These are phyloP conservation scores for Rana temporaria DNA, from an alignment of 2,113 vertebrate species.

Conservation along the genomic window DNA sequence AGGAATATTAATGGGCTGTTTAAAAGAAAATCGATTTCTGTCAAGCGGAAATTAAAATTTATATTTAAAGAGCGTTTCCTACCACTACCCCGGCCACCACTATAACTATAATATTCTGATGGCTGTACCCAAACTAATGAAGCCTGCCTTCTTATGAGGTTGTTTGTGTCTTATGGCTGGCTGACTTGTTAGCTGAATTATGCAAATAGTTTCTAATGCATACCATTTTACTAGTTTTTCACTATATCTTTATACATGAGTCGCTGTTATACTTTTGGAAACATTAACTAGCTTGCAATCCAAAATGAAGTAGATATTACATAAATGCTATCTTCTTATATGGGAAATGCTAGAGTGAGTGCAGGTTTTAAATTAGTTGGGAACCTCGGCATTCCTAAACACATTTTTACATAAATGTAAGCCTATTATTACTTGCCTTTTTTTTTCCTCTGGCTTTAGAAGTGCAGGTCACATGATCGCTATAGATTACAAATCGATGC, in stretches of 20 bases:
- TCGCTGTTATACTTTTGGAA: not conserved
- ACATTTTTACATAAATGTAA: no score
- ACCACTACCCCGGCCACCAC: not conserved
- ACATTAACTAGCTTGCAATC: not conserved
- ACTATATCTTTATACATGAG: conserved; percentile 27
- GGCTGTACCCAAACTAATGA: conserved; percentile 38
- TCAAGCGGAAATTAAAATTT: conserved; percentile 21
- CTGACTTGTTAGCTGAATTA: conserved; percentile 44
- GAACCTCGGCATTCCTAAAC: no score
- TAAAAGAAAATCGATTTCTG: conserved; percentile 22
- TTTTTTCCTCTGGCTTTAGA: no score
- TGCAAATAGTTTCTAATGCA: conserved; percentile 37
- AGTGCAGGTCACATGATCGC: no score
- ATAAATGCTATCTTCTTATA: not conserved
- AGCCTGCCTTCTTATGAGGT: conserved; percentile 37
- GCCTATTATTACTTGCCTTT: no score
- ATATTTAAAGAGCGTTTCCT: conserved; percentile 16
- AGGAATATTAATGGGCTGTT: conserved; percentile 21
- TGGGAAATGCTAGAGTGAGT: not conserved
- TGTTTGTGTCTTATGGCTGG: conserved; percentile 46
- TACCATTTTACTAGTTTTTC: conserved; percentile 19
- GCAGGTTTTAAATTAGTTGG: no score
- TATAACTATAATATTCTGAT: conserved; percentile 17
- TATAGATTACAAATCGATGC: no score
- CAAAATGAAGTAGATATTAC: not conserved